Conservation (phyloP, 2,113 vertebrate species). For the Corvus moneduloides region DNA sequence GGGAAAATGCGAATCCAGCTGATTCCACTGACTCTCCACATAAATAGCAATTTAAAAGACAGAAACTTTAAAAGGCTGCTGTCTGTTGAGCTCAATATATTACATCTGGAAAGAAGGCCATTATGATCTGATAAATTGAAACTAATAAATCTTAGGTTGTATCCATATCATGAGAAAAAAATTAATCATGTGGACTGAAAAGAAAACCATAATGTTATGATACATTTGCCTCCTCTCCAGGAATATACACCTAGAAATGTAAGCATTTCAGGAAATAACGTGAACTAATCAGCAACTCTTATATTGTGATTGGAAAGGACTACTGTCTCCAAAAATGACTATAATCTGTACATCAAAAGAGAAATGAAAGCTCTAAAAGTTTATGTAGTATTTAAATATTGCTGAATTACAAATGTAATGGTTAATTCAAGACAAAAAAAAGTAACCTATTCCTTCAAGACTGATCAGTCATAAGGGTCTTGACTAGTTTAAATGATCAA, state of each 20-base stretch:
- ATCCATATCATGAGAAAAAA: not conserved
- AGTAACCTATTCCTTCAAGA: not conserved
- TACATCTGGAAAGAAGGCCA: not conserved
- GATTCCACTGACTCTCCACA: not conserved
- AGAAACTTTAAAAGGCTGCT: conserved; percentile 38
- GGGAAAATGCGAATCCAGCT: not conserved
- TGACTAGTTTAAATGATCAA: not conserved
- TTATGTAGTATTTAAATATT: not conserved
- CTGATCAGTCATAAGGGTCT: not conserved
- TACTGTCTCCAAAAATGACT: not conserved
- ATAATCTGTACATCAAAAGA: not conserved
- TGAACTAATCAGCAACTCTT: not conserved
- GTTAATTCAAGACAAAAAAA: not conserved
- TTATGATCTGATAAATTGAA: conserved; percentile 42
- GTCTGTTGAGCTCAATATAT: conserved; percentile 15
- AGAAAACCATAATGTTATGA: not conserved
- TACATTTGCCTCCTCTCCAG: not conserved
- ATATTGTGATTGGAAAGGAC: not conserved
- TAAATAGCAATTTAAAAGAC: conserved; percentile 25
- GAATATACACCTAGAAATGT: not conserved
- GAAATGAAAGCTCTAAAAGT: not conserved
- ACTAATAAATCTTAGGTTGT: conserved; percentile 34
- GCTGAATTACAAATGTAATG: not conserved
- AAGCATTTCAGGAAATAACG: not conserved
- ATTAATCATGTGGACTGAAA: conserved; percentile 16